Conservation (phyloP, 1,140 invertebrate genomes). For the Colletes latitarsis region DNA sequence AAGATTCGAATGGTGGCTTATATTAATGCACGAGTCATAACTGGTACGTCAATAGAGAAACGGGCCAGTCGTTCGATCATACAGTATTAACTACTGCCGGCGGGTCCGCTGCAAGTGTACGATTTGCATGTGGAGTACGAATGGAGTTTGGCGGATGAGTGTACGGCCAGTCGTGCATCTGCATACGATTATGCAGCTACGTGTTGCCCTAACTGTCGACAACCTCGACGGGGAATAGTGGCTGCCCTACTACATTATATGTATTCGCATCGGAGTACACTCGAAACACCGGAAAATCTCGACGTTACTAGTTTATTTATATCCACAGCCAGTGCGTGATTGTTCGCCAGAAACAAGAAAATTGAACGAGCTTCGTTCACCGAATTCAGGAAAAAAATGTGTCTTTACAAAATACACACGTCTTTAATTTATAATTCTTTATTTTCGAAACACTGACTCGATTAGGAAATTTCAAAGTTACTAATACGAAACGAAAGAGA, state of each 20-base stretch:
- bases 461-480: no score
- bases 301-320: conserved; percentile 1
- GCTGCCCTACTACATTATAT: conserved; percentile 21
- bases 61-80: conserved; percentile 56
- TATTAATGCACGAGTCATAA: conserved; percentile 48
- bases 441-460: no score
- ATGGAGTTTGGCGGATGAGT: conserved; percentile 64
- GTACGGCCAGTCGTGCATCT: conserved; percentile 63
- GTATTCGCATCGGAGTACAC: neutral
- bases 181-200: conserved; percentile 67
- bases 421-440: no score
- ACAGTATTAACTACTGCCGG: conserved; percentile 55
- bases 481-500: no score
- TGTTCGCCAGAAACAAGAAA: neutral
- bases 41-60: conserved; percentile 52
- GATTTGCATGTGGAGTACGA: conserved; percentile 68
- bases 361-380: neutral
- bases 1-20: neutral
- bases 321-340: neutral
- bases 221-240: conserved; percentile 34
- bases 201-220: conserved; percentile 67
- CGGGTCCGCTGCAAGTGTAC: conserved; percentile 49
- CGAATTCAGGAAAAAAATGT: no score
- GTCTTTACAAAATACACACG: no score
- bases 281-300: conserved; percentile 20